Percentiles rank a stretch among this genome's conserved stretches.
Conservation (phyloP, 2,113 vertebrate genomes). For the Chrysochloris asiatica region DNA sequence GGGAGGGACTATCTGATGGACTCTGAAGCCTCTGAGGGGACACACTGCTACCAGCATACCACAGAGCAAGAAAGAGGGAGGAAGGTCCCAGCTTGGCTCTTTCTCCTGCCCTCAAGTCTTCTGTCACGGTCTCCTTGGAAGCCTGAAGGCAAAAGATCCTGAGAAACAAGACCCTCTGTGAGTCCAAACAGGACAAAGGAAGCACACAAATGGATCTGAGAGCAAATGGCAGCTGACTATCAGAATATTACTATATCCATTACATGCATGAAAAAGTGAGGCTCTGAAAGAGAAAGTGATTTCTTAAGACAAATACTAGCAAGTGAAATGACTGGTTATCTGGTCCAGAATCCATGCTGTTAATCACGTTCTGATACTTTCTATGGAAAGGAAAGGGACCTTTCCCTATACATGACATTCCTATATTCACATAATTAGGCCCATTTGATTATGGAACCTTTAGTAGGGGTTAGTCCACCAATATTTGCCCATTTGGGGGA, state of each 20-base stretch:
- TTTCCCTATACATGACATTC: neutral
- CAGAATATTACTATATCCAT: neutral
- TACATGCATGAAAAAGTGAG: slow-evolving; percentile 25
- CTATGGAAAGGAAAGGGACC: neutral
- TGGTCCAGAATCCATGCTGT: neutral
- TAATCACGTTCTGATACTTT: neutral
- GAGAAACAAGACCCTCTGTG: neutral
- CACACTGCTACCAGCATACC: neutral
- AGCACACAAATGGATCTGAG: neutral
- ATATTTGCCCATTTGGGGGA: neutral
- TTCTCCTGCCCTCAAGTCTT: neutral
- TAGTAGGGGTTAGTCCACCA: neutral
- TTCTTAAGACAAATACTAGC: slow-evolving; percentile 30
- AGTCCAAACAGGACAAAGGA: neutral
- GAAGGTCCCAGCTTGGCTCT: neutral
- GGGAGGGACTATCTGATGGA: neutral
- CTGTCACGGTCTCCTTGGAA: neutral
- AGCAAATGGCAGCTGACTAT: neutral
- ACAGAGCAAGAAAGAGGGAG: neutral
- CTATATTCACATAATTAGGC: neutral
- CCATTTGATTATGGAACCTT: neutral
- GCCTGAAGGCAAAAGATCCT: neutral
- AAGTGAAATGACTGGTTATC: neutral
- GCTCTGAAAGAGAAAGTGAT: neutral
- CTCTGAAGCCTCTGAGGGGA: neutral